Evolutionary conservation across 2,113 vertebrate species (phyloP).

Genomic region (Bufo gargarizans): DNA sequence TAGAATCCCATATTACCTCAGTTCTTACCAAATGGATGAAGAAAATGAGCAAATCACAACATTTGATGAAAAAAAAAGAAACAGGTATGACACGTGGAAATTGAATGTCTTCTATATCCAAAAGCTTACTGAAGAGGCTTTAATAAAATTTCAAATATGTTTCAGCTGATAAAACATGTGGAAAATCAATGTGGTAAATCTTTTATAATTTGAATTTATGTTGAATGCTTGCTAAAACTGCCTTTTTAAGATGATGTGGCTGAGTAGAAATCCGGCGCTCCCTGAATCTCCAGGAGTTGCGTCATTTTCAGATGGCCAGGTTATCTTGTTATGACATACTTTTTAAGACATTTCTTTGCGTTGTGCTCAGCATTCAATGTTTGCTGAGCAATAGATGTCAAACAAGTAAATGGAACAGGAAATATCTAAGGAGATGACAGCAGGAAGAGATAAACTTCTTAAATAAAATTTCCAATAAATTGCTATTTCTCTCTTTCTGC

Average conservation of each 20-base stretch:
- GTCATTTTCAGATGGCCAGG: conserved; percentile 36
- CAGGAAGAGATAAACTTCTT: conserved; percentile 45
- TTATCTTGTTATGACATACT: conserved; percentile 49
- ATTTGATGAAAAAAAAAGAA: conserved; percentile 17
- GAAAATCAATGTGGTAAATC: conserved; percentile 27
- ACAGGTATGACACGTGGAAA: conserved; percentile 4
- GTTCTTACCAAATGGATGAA: neutral
- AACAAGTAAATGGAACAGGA: conserved; percentile 49
- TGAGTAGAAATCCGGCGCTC: neutral
- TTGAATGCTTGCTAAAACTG: neutral
- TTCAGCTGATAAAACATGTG: conserved; percentile 40
- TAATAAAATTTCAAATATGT: conserved; percentile 30
- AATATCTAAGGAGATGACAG: conserved; percentile 31
- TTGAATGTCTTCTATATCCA: conserved; percentile 25
- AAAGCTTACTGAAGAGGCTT: neutral
- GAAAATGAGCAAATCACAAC: neutral
- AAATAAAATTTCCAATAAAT: conserved; percentile 46
- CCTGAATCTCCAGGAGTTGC: neutral
- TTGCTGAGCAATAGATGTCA: conserved; percentile 47
- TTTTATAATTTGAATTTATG: conserved; percentile 28
- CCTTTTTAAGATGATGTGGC: conserved; percentile 7
- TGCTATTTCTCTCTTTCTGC: conserved; percentile 21
- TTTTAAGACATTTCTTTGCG: conserved; percentile 19
- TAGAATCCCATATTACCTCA: neutral
- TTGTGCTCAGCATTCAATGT: conserved; percentile 25